These are phyloP conservation scores for Neodiprion lecontei DNA, from an alignment of 1,140 invertebrate species.

Conservation along the genomic window DNA sequence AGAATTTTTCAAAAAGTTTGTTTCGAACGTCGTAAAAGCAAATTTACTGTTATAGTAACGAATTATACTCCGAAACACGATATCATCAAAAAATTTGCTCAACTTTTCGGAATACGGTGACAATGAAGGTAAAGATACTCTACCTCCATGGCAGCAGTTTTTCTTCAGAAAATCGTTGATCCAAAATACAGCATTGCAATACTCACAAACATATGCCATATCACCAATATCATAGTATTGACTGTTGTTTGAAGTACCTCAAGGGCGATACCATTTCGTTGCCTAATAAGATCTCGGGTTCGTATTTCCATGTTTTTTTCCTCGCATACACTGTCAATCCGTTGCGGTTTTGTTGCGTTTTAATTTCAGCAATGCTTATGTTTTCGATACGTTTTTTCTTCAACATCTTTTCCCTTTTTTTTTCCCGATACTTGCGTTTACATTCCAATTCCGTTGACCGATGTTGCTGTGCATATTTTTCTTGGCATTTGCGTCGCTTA, in stretches of 20 bases:
- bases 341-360: neutral
- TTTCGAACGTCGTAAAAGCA: too few relatives aligned
- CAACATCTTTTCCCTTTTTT: neutral
- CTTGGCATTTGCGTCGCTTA: constrained; percentile 4
- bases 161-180: constrained; percentile 21
- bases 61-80: too few relatives aligned
- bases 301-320: constrained; percentile 4
- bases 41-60: too few relatives aligned
- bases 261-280: constrained; percentile 11
- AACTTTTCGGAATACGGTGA: neutral
- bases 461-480: constrained; percentile 2
- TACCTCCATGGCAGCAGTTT: constrained; percentile 34
- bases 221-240: neutral
- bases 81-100: too few relatives aligned
- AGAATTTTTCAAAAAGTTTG: too few relatives aligned
- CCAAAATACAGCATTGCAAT: constrained; percentile 21
- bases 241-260: constrained; percentile 28
- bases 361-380: constrained; percentile 5
- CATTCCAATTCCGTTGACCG: neutral
- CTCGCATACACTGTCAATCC: constrained; percentile 2
- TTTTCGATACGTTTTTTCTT: neutral
- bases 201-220: constrained; percentile 23
- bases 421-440: constrained; percentile 9
- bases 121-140: neutral
- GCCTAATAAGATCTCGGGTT: constrained; percentile 6